phyloP scores from a whole-genome alignment of 2,797 vertebrate genomes.

The Myotis planiceps region DNA sequence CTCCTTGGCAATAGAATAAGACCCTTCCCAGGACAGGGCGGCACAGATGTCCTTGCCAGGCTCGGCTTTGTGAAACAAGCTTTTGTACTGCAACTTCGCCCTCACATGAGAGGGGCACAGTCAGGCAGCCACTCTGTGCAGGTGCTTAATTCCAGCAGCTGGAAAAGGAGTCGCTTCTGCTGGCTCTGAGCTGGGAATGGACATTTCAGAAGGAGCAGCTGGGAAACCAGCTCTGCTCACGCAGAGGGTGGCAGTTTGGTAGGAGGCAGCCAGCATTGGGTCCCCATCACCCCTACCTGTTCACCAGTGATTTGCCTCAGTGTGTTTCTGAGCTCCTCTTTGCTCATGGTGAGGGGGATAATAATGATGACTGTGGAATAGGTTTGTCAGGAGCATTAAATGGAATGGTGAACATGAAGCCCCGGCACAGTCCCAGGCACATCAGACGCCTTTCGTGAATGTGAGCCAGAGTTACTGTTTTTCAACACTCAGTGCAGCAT shows the following conservation, averaged over 20 bases:
- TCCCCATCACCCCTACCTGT: neutral
- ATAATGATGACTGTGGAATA: neutral
- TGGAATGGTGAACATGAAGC: neutral
- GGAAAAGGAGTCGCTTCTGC: neutral
- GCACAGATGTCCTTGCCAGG: neutral
- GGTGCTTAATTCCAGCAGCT: neutral
- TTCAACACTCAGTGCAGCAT: neutral
- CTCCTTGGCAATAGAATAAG: neutral
- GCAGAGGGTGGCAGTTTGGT: rapidly evolving
- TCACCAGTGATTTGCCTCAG: neutral
- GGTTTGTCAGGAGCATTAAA: neutral
- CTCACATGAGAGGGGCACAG: neutral
- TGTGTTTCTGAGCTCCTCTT: neutral
- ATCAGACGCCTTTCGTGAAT: neutral
- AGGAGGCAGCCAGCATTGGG: neutral
- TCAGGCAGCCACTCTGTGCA: neutral
- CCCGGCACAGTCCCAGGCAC: neutral
- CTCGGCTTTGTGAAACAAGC: neutral
- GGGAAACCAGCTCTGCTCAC: neutral
- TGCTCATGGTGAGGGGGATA: neutral
- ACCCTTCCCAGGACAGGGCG: neutral
- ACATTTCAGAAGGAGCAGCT: neutral
- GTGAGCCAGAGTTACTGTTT: neutral
- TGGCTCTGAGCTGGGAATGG: neutral
- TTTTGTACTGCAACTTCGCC: rapidly evolving